phyloP scores from a whole-genome alignment of 2,888 invertebrate species.

The Lomographa bimaculata region DNA sequence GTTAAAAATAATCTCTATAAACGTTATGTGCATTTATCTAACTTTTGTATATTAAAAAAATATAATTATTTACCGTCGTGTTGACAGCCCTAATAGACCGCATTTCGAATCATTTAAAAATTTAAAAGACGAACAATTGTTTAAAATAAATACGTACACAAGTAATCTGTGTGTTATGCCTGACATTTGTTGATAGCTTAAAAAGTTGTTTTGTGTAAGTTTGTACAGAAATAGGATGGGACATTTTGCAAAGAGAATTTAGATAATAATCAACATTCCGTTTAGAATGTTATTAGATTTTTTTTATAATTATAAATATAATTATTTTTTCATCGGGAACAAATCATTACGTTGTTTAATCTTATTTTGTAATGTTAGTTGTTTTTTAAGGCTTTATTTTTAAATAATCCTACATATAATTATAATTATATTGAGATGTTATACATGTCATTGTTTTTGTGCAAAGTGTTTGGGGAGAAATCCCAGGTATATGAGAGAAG shows the following conservation, averaged over 20 bases:
- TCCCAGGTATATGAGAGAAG: conserved; percentile 74
- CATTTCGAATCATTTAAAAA: conserved; percentile 58
- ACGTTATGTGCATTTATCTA: conserved; percentile 75
- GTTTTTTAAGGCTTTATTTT: conserved; percentile 81
- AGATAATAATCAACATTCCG: conserved; percentile 82
- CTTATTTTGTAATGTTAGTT: conserved; percentile 83
- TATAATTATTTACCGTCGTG: conserved; percentile 58
- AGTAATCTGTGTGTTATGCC: conserved; percentile 69
- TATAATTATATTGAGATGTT: conserved; percentile 82
- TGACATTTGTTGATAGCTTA: conserved; percentile 79
- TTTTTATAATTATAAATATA: conserved; percentile 60
- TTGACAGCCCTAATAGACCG: conserved; percentile 74
- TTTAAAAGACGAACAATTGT: conserved; percentile 63
- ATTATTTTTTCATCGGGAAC: conserved; percentile 79
- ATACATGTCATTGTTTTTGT: conserved; percentile 80
- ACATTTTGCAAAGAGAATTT: conserved; percentile 83
- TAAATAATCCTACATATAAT: conserved; percentile 68
- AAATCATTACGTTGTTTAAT: conserved; percentile 83
- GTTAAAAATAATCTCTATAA: conserved; percentile 59
- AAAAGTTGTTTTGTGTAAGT: conserved; percentile 79
- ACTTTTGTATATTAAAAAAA: conserved; percentile 56
- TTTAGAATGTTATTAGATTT: conserved; percentile 82
- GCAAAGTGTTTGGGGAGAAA: conserved; percentile 74
- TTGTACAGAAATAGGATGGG: conserved; percentile 83
- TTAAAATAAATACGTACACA: conserved; percentile 62